Conservation (phyloP, 37 sponge, comb jelly and placozoan genomes). For the Spongilla lacustris region DNA sequence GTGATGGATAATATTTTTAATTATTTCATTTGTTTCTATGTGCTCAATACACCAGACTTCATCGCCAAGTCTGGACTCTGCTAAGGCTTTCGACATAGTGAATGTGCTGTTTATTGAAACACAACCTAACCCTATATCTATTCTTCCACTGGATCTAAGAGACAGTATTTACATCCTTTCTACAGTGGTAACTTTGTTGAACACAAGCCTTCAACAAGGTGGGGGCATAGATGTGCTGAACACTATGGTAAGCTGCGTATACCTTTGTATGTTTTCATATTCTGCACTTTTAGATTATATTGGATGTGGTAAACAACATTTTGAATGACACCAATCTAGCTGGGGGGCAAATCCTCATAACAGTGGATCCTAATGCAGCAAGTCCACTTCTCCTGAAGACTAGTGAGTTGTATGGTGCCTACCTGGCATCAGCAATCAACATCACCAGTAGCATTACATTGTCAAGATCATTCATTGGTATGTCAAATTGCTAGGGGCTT, state of each 20-base stretch:
- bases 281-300: not conserved
- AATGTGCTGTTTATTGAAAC: not conserved
- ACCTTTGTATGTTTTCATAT: too few relatives aligned
- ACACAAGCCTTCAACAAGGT: not conserved
- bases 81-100: not conserved
- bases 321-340: not conserved
- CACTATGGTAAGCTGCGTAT: not conserved
- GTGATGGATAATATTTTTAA: too few relatives aligned
- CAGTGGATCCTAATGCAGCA: not conserved
- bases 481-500: too few relatives aligned
- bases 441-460: not conserved
- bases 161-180: not conserved
- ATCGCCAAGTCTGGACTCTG: not conserved
- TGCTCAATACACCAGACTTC: not conserved
- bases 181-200: not conserved
- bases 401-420: slow-evolving; percentile 33
- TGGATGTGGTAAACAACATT: slow-evolving; percentile 25
- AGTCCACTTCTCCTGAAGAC: slow-evolving; percentile 26
- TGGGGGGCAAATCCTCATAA: slow-evolving; percentile 3
- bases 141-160: not conserved
- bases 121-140: not conserved
- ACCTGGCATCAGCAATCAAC: slow-evolving; percentile 5
- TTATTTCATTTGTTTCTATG: too few relatives aligned
- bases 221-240: not conserved
- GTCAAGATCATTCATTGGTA: slow-evolving; percentile 12